Evolutionary conservation across 2,888 invertebrate genomes (phyloP).

Genomic region (Macrophya alboannulata): DNA sequence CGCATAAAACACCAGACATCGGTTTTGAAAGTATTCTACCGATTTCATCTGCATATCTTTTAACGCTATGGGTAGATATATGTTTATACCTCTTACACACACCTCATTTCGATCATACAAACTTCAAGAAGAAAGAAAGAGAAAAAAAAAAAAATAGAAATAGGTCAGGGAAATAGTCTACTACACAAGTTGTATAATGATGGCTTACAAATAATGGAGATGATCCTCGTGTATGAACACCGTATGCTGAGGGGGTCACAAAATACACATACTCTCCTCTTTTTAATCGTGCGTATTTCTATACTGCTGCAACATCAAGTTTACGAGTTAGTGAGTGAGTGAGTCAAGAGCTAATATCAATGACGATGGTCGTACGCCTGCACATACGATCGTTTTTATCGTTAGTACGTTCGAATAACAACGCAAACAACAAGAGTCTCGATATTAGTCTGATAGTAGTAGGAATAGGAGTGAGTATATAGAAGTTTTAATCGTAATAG

Average conservation of each 20-base stretch:
- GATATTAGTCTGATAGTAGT: neutral
- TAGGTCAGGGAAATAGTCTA: slow-evolving; percentile 6
- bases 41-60: neutral
- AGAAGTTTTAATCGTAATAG: slow-evolving; percentile 5
- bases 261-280: neutral
- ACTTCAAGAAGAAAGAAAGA: neutral
- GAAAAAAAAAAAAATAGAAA: neutral
- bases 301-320: neutral
- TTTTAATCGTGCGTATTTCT: neutral
- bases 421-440: neutral
- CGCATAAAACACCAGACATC: neutral
- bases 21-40: neutral
- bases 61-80: neutral
- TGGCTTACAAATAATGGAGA: neutral
- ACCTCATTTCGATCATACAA: neutral
- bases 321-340: neutral
- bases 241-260: slow-evolving; percentile 5
- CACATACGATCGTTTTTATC: neutral
- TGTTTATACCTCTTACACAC: no score
- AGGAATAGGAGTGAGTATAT: neutral
- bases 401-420: neutral
- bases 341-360: neutral
- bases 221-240: neutral
- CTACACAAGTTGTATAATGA: neutral
- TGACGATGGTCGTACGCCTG: neutral